phyloP scores from a whole-genome alignment of 1,140 invertebrate genomes.

The Heliconius nattereri region DNA sequence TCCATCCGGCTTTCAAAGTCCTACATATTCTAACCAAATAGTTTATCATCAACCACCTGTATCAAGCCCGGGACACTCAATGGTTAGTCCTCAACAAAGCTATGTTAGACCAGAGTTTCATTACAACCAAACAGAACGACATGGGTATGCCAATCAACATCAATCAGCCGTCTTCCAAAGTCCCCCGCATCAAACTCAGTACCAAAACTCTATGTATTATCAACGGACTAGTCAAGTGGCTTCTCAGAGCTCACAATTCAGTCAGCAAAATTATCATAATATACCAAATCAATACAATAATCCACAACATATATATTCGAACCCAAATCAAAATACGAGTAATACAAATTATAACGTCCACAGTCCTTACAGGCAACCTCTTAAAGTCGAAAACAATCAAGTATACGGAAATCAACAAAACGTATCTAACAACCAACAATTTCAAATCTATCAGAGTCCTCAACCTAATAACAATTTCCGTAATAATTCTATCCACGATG shows the following conservation, averaged over 20 bases:
- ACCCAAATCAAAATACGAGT: conserved; percentile 47
- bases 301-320: conserved; percentile 62
- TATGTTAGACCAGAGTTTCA: conserved; percentile 68
- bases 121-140: conserved; percentile 63
- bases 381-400: conserved; percentile 55
- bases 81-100: conserved; percentile 68
- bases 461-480: conserved; percentile 58
- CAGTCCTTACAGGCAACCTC: conserved; percentile 62
- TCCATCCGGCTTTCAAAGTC: conserved; percentile 68
- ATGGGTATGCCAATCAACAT: conserved; percentile 74
- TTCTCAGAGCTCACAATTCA: conserved; percentile 51
- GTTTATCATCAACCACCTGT: conserved; percentile 55
- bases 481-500: conserved; percentile 49
- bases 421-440: conserved; percentile 55
- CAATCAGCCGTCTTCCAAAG: conserved; percentile 64
- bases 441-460: conserved; percentile 73
- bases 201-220: conserved; percentile 68
- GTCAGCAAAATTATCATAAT: conserved; percentile 55
- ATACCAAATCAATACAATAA: conserved; percentile 65
- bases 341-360: conserved; percentile 65
- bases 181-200: conserved; percentile 70
- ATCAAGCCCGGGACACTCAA: conserved; percentile 65
- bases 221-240: conserved; percentile 58
- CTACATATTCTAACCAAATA: conserved; percentile 68
- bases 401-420: conserved; percentile 46